Conservation (phyloP, 1,140 invertebrate genomes). For the Tenebrio molitor region DNA sequence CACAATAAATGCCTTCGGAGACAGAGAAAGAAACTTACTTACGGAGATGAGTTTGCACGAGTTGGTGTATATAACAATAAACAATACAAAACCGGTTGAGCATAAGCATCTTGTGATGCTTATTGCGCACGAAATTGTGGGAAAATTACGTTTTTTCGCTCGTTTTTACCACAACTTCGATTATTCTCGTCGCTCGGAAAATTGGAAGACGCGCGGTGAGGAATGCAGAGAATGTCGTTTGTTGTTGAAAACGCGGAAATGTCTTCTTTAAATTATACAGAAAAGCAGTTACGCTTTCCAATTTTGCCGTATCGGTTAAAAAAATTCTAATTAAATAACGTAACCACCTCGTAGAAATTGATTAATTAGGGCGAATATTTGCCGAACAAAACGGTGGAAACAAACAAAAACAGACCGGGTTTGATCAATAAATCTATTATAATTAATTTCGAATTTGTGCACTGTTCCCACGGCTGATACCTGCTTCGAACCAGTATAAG, state of each 20-base stretch:
- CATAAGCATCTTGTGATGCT: conserved; percentile 54
- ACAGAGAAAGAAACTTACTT: conserved; percentile 42
- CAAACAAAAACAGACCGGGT: conserved; percentile 34
- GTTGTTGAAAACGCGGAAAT: conserved; percentile 60
- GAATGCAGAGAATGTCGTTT: conserved; percentile 54
- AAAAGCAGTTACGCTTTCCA: conserved; percentile 62
- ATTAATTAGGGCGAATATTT: conserved; percentile 43
- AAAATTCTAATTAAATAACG: conserved; percentile 45
- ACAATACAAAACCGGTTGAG: conserved; percentile 61
- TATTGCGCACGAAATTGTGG: conserved; percentile 60
- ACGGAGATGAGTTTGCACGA: conserved; percentile 49
- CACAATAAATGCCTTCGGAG: conserved; percentile 33
- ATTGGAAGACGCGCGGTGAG: conserved; percentile 42
- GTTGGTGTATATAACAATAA: conserved; percentile 53
- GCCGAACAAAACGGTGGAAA: conserved; percentile 17
- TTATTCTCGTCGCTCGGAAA: conserved; percentile 50
- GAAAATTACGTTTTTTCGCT: conserved; percentile 57
- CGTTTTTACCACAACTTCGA: conserved; percentile 51
- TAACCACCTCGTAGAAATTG: conserved; percentile 33
- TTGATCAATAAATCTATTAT: conserved; percentile 63
- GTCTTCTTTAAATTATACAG: conserved; percentile 58
- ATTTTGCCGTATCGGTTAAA: conserved; percentile 55
- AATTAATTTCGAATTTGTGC: conserved; percentile 63
- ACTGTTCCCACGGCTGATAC: conserved; percentile 61
- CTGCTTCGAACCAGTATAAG: conserved; percentile 62